Evolutionary conservation across 2,888 invertebrate species (phyloP), one percentile per base, ranked within the genome.

Genomic region (Drosophila nr. perissopoda): DNA sequence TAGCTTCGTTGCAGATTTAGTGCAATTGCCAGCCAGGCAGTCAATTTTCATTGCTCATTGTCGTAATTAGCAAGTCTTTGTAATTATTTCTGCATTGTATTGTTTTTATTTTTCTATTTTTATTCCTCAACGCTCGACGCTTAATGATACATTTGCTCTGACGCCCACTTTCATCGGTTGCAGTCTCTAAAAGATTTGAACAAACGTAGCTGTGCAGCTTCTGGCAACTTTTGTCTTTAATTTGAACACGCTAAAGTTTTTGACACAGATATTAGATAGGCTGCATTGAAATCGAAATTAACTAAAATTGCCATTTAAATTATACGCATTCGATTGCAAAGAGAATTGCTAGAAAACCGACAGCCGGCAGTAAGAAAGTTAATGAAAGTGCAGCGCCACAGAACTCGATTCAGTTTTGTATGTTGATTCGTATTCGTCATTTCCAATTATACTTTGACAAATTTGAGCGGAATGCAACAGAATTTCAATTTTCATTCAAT

Each of bases 1-100:
- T 53, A 87, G 91, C 91, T 89, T 92, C 89, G 90, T 73, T 92
- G 91, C 89, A 84, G 91, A 91, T 91, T 91, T 90, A 85, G 92
- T 84, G 86, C 91, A 91, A 85, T 78, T 78, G 74, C 73, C 78
- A 56, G 45, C 64, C 67, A 67, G 64, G 64, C 63, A 79, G 68
- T 69, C 71, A 87, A 72, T 87, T 87, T 87, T 82, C 79, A 78
- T 73, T 75, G 77, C 74, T 83, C 77, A 83, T 85, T 85, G 88
- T 80, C 75, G 81, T 85, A 87, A 87, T 87, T 87, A 89, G 87
- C 83, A 72, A 78, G 78, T 83, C 82, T 89, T 73, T 71, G 86
- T 67, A 89, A 87, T 87, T 87, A 89, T 83, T 73, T 76, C 64
- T 64, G 40, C 51, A 7, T 31, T n/a, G 25, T 16, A 76, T 52